Conservation (phyloP, 2,888 invertebrate genomes). For the Drosophila colorata region DNA sequence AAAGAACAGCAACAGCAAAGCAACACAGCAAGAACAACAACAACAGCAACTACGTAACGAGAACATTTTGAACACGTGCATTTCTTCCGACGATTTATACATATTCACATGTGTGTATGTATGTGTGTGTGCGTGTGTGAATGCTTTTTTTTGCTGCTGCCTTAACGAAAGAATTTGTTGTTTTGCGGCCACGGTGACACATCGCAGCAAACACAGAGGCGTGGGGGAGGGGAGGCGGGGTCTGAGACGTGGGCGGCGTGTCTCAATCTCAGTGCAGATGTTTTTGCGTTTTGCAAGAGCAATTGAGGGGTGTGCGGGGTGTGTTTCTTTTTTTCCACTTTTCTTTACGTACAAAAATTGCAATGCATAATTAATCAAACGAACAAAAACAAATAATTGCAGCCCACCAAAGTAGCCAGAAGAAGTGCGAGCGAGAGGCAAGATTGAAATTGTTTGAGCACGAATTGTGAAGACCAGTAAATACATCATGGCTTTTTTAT, state of each 20-base stretch:
- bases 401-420: constrained; percentile 25
- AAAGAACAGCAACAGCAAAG: constrained; percentile 55
- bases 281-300: constrained; percentile 41
- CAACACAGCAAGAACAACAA: constrained; percentile 48
- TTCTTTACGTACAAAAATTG: constrained; percentile 10
- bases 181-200: constrained; percentile 71
- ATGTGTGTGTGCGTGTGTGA: constrained; percentile 25
- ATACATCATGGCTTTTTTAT: constrained; percentile 34
- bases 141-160: constrained; percentile 11
- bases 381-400: constrained; percentile 13
- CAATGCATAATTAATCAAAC: constrained; percentile 46
- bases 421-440: background rate
- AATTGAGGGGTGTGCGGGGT: constrained; percentile 29
- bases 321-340: constrained; percentile 9
- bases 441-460: constrained; percentile 39
- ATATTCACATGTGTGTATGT: constrained; percentile 9
- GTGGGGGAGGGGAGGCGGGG: constrained; percentile 6
- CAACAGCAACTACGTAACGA: constrained; percentile 60
- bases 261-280: constrained; percentile 62
- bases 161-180: constrained; percentile 69
- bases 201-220: constrained; percentile 30
- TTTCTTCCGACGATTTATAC: constrained; percentile 66
- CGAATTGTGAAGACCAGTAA: constrained; percentile 20
- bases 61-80: constrained; percentile 79
- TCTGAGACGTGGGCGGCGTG: constrained; percentile 39